Base-by-base conservation (phyloP, 1,140 invertebrate genomes). In the Radopholus similis region DNA sequence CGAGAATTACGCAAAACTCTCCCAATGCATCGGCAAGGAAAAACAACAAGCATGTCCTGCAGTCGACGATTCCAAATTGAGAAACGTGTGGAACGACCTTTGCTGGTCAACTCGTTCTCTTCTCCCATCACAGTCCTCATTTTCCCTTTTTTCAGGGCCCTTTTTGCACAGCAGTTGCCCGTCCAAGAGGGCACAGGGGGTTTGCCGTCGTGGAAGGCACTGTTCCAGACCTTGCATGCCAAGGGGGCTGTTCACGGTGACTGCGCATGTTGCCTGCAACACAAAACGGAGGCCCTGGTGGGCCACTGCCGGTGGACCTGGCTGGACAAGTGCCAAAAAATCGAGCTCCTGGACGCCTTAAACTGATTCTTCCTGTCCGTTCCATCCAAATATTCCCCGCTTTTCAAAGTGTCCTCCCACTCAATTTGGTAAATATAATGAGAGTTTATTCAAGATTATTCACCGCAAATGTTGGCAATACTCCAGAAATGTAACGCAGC, bases 261-360 rank as follows among this genome's bases (percentile, higher is more conserved):
- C 30, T 68, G 66, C 49, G 47, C 62, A 26, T 68, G 66, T 37
- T 68, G 66, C 49, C 64, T 68, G 66, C 34, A 68, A 38, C 21
- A 30, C 23, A 34, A 38, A 13, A 15, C 23, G 13, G 47, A 65
- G 23, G 64, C 66, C 18, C 9, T 49, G 28, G 34, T 30, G 32
- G 55, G 47, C 13, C 65, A 60, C 13, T 68, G 66, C 55, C 64
- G 66, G 35, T 68, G 66, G 66, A 68, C 66, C n/a, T 68, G 66
- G 66, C 23, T 34, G 35, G 66, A 68, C 44, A 68, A 51, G 42
- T 68, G 66, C 40, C 54, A 35, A 38, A 18, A 59, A 42, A 42
- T 2, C 9, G 26, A 59, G 26, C 37, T 56, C 37, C 32, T 49
- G 28, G 21, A 23, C 9, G 28, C 28, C 28, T 9, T 6, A 6